Conservation (phyloP, 2,113 vertebrate genomes). For the Nothoprocta perdicaria region DNA sequence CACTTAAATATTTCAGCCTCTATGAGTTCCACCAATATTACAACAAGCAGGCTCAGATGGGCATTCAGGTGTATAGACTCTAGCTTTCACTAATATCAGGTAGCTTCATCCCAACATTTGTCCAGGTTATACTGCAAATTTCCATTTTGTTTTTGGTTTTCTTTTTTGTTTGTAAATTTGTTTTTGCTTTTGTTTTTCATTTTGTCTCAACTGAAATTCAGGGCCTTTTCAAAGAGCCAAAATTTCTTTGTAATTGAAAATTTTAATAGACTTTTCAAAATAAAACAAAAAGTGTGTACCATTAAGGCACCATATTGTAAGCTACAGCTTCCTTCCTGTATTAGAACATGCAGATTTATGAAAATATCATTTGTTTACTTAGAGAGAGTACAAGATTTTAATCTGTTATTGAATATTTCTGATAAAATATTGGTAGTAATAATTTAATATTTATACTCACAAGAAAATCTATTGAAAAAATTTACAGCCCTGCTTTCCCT, state of each 20-base stretch:
- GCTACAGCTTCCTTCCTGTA: neutral
- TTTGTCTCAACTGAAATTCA: neutral
- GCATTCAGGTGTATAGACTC: neutral
- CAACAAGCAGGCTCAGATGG: neutral
- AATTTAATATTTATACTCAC: neutral
- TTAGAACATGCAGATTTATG: neutral
- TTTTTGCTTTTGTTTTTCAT: neutral
- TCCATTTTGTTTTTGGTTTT: neutral
- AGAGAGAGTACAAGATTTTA: neutral
- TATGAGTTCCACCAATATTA: neutral
- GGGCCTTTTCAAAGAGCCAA: neutral
- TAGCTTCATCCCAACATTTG: neutral
- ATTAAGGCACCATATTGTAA: neutral
- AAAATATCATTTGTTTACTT: neutral
- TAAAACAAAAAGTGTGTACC: neutral
- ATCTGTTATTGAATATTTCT: neutral
- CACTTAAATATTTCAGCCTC: neutral
- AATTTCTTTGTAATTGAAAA: neutral
- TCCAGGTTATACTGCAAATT: neutral
- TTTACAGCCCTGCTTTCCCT: neutral
- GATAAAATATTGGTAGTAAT: neutral
- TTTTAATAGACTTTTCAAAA: neutral
- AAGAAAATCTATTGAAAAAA: neutral
- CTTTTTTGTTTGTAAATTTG: too few relatives aligned
- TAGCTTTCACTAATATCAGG: neutral